Evolutionary conservation across 2,888 invertebrate species (phyloP), one percentile per base, ranked within the genome.

Genomic region (Troides helena): DNA sequence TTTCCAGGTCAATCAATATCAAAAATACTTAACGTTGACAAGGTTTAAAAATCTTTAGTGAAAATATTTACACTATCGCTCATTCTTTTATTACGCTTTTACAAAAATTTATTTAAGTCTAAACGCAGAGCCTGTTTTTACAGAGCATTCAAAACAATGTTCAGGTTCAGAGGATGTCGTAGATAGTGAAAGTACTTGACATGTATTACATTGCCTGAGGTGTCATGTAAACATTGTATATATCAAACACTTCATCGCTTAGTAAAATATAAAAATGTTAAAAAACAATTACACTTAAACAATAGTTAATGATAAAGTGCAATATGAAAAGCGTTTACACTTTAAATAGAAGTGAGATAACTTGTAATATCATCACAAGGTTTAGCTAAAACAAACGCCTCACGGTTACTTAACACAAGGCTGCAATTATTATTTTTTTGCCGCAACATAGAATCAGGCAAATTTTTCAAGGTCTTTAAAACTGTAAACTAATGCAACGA

Each of bases 401-500:
- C 82, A 85, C 80, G 85, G 83, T 78, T 76, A 76, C 65, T 81
- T 80, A 74, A 72, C 82, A 82, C 85, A 79, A 86, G 85, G 85
- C 68, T 77, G 68, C 57, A 72, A 67, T 69, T 70, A 71, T 66
- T 63, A 70, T 72, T 30, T 72, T 71, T 69, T 71, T 65, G 62
- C 66, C 17, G 60, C 17, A 25, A 4, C 56, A 43, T 63, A 39
- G 53, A 18, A 21, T 50, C 58, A 67, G 67, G 67, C 56, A 23
- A 58, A 62, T 60, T 59, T 25, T 56, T 60, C 70, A 67, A 67
- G 70, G 70, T 64, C 67, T 21, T 62, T 18, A 17, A n/a, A 25
- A 53, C 36, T n/a, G n/a, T n/a, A n/a, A 53, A 53, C 18, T 7
- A 53, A 53, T 53, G 6, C 5, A n/a, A n/a, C 18, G 0, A 46